These are phyloP conservation scores for Merops nubicus DNA, from an alignment of 2,113 vertebrate species.

Conservation along the genomic window DNA sequence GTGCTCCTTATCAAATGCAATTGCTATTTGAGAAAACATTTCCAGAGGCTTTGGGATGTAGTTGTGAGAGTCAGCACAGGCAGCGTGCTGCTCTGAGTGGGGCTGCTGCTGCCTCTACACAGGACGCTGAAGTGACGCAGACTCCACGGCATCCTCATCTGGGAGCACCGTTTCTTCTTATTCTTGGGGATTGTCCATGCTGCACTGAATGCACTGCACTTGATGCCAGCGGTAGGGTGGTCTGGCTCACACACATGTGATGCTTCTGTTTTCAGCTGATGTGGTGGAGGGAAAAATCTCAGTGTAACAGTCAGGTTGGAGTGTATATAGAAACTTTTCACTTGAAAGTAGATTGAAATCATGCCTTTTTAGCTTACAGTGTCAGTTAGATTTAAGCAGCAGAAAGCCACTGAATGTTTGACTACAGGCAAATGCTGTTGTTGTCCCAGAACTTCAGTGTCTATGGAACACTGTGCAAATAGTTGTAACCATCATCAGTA, in stretches of 20 bases:
- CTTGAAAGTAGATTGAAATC: not conserved
- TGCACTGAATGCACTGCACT: not conserved
- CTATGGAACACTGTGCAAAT: not conserved
- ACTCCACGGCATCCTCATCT: not conserved
- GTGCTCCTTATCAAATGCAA: not conserved
- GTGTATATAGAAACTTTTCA: not conserved
- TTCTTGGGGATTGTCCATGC: not conserved
- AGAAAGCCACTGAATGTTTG: not conserved
- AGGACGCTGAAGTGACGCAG: rapidly evolving
- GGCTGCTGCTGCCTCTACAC: not conserved
- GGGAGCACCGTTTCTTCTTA: not conserved
- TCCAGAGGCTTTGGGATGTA: not conserved
- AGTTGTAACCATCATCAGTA: not conserved
- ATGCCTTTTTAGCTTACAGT: not conserved
- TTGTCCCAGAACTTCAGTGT: not conserved
- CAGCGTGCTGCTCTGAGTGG: not conserved
- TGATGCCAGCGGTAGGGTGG: no score
- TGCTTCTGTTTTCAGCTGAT: not conserved
- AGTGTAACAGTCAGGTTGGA: not conserved
- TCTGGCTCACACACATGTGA: not conserved
- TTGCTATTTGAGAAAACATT: not conserved
- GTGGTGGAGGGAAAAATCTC: not conserved
- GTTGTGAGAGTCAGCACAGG: not conserved
- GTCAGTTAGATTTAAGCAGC: not conserved
- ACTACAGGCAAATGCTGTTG: not conserved